A percentile compares a stretch with the other conserved stretches of the same genome.
These are phyloP conservation scores for Neopelma chrysocephalum DNA, from an alignment of 2,797 vertebrate genomes.

Conservation along the genomic window DNA sequence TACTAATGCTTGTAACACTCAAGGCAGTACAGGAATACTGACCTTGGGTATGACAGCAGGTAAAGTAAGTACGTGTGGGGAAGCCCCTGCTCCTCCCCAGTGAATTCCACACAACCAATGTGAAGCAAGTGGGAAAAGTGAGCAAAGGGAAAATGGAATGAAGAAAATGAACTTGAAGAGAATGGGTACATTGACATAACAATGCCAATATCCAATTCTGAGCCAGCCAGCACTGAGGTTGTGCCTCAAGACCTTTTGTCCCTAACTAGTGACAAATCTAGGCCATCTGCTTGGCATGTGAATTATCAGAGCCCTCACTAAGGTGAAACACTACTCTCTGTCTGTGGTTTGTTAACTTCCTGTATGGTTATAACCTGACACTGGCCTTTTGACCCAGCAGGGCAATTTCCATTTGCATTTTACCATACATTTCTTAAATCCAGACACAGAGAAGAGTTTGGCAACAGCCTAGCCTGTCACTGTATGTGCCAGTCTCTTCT, in stretches of 20 bases:
- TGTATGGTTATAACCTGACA: not conserved
- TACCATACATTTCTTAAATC: not conserved
- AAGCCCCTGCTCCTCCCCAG: not conserved
- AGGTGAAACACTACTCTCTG: not conserved
- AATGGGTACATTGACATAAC: not conserved
- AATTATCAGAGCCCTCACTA: not conserved
- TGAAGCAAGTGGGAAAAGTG: not conserved
- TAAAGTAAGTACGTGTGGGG: not conserved
- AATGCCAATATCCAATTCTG: not conserved
- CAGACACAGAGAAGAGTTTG: not conserved
- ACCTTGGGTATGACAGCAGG: accelerated
- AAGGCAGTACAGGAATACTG: not conserved
- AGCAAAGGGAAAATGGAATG: not conserved
- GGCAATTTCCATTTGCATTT: not conserved
- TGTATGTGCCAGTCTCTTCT: not conserved
- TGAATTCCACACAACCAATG: not conserved
- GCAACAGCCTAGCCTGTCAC: not conserved
- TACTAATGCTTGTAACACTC: not conserved
- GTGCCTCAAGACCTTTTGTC: not conserved
- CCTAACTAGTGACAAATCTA: not conserved
- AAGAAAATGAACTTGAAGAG: not conserved
- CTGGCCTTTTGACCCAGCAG: constrained; percentile 5
- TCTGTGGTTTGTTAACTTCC: constrained; percentile 4
- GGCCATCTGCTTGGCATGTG: not conserved
- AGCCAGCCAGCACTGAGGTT: not conserved